Conservation (phyloP, 2,888 invertebrate species). For the Bursaphelenchus okinawaensis region DNA sequence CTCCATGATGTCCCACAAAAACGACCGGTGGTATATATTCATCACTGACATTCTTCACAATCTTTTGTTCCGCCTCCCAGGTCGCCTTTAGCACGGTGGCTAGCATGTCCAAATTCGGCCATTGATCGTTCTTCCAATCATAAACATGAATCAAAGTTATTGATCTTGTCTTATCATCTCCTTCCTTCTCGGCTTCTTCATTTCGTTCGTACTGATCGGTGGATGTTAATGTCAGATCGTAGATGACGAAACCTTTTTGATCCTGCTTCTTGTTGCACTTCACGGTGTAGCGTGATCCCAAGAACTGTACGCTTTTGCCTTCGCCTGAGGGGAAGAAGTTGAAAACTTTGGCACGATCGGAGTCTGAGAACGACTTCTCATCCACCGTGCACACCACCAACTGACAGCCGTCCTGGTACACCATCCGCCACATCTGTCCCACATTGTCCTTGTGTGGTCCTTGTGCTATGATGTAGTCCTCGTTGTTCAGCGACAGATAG, state of each 20-base stretch:
- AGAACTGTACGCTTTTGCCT: neutral
- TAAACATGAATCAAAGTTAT: constrained; percentile 9
- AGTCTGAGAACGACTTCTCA: neutral
- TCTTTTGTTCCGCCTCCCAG: neutral
- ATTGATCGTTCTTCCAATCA: constrained; percentile 13
- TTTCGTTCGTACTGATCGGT: neutral
- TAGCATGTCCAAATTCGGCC: constrained; percentile 11
- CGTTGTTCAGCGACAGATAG: constrained; percentile 1
- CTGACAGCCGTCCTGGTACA: constrained; percentile 1
- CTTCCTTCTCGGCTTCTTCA: neutral
- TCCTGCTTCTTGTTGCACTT: constrained; percentile 10
- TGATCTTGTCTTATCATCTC: neutral
- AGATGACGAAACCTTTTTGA: constrained; percentile 10
- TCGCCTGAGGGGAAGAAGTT: constrained; percentile 5
- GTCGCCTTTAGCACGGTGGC: neutral
- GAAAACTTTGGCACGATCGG: constrained; percentile 4
- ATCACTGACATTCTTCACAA: neutral
- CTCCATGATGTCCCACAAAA: constrained; percentile 4
- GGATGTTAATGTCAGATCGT: neutral
- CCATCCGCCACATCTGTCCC: neutral
- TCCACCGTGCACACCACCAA: constrained; percentile 10
- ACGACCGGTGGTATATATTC: constrained; percentile 13
- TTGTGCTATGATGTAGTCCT: constrained; percentile 13
- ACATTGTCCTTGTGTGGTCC: neutral
- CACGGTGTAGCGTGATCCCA: constrained; percentile 6